These are phyloP conservation scores for Ellobius talpinus DNA, from an alignment of 2,113 vertebrate species.

Conservation along the genomic window DNA sequence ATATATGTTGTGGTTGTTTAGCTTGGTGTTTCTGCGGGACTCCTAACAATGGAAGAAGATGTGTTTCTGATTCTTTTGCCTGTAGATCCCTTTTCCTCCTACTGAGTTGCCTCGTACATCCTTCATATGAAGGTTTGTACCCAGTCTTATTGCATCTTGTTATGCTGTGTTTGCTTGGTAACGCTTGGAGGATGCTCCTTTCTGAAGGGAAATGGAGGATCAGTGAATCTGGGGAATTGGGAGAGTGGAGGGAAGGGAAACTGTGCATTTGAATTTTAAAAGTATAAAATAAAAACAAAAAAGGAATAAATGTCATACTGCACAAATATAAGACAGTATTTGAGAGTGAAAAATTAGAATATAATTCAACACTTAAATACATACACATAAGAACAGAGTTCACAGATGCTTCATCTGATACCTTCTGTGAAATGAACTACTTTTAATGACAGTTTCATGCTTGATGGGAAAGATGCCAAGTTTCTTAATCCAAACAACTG, in stretches of 20 bases:
- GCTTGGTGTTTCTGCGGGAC: neutral
- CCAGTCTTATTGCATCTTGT: neutral
- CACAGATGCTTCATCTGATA: neutral
- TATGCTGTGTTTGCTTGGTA: neutral
- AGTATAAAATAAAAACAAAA: neutral
- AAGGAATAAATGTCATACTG: neutral
- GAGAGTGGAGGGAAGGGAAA: neutral
- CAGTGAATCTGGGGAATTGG: neutral
- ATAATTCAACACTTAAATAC: constrained; percentile 37
- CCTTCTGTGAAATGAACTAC: constrained; percentile 15
- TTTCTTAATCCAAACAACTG: constrained; percentile 19
- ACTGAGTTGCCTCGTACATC: neutral
- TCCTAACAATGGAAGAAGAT: neutral
- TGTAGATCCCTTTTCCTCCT: neutral
- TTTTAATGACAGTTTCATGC: neutral
- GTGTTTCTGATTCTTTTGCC: neutral
- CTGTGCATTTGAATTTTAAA: neutral
- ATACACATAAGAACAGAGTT: neutral
- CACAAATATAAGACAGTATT: neutral
- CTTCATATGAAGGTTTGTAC: neutral
- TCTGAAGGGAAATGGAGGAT: neutral
- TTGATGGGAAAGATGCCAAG: constrained; percentile 58
- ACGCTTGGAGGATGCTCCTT: neutral
- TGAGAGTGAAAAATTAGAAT: constrained; percentile 59
- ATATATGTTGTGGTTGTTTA: neutral